Evolutionary conservation across 1,140 invertebrate genomes (phyloP).

Genomic region (Marisa cornuarietis): DNA sequence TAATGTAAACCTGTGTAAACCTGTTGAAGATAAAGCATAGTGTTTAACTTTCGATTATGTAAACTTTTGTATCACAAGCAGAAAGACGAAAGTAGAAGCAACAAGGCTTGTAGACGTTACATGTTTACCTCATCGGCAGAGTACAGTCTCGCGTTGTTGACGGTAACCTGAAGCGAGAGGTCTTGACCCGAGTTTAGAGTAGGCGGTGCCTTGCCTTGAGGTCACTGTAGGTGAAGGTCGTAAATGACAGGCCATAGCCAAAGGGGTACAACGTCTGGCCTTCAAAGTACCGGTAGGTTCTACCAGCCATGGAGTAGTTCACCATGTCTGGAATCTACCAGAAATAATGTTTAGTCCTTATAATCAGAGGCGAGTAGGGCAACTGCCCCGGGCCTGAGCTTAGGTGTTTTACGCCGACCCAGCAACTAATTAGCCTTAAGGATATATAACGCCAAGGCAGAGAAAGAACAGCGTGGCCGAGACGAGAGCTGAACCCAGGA

Average conservation of each 20-base stretch:
- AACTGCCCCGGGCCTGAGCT: no score
- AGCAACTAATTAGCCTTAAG: no score
- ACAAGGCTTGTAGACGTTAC: no score
- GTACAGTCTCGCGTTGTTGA: constrained; percentile 16
- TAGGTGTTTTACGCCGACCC: no score
- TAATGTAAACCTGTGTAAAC: constrained; percentile 17
- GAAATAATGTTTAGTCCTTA: no score
- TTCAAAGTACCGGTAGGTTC: constrained; percentile 52
- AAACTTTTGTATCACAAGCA: no score
- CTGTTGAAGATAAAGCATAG: neutral
- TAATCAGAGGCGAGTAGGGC: no score
- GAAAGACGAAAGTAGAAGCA: no score
- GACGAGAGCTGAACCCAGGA: no score
- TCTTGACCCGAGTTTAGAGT: constrained; percentile 11
- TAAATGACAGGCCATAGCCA: constrained; percentile 55
- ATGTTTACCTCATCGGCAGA: constrained; percentile 24
- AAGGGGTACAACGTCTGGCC: constrained; percentile 46
- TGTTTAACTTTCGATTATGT: neutral
- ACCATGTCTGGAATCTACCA: constrained; percentile 51
- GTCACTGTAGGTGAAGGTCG: constrained; percentile 53
- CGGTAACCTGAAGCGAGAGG: neutral
- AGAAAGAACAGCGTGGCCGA: no score
- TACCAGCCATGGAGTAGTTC: constrained; percentile 49
- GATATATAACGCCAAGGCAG: no score
- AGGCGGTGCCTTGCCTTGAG: neutral